These are phyloP conservation scores for Drosophila ironensis DNA, from an alignment of 1,140 invertebrate species.

Conservation along the genomic window DNA sequence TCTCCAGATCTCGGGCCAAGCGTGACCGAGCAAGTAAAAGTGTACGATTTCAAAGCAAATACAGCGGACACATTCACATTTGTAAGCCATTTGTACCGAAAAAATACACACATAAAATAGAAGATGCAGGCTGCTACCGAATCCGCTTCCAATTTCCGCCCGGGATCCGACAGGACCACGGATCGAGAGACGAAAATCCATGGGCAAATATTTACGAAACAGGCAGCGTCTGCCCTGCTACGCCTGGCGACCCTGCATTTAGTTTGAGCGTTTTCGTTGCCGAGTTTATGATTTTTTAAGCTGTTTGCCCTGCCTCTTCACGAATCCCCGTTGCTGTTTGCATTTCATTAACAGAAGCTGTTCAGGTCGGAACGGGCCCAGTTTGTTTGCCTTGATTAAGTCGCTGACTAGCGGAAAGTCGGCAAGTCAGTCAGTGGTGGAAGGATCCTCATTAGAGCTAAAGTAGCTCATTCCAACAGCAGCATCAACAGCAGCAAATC, in stretches of 20 bases:
- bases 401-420: constrained; percentile 53
- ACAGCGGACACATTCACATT: constrained; percentile 44
- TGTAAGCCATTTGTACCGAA: constrained; percentile 69
- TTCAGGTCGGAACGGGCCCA: constrained; percentile 15
- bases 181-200: constrained; percentile 53
- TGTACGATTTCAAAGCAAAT: constrained; percentile 66
- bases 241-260: constrained; percentile 4
- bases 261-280: constrained; percentile 20
- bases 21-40: constrained; percentile 25
- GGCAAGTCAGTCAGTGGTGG: background rate
- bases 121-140: constrained; percentile 44
- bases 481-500: constrained; percentile 6
- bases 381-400: constrained; percentile 69
- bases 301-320: constrained; percentile 71
- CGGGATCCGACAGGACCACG: constrained; percentile 24
- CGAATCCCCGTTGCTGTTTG: constrained; percentile 55
- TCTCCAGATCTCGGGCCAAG: constrained; percentile 7
- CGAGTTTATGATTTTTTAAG: constrained; percentile 78
- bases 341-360: constrained; percentile 76
- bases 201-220: constrained; percentile 59
- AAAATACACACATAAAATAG: too few relatives aligned
- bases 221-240: background rate
- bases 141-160: constrained; percentile 48
- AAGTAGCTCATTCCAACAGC: constrained; percentile 49
- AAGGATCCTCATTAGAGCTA: constrained; percentile 59